These are phyloP conservation scores for Monoplex corrugatus DNA, from an alignment of 2,888 invertebrate genomes.

Conservation along the genomic window DNA sequence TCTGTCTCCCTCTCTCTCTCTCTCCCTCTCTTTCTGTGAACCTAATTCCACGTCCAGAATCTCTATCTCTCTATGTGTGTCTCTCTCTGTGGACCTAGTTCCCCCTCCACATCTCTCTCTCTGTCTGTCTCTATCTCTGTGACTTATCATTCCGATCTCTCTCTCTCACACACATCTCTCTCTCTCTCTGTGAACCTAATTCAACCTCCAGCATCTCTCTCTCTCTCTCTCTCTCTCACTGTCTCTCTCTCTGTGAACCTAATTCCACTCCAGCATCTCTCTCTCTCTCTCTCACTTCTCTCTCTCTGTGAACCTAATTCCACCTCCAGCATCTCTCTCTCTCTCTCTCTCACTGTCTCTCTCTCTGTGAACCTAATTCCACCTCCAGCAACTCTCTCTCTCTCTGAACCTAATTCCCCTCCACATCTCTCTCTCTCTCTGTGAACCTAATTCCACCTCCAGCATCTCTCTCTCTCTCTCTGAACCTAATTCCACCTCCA, in stretches of 20 bases:
- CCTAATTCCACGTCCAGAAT: neutral
- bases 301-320: too few relatives aligned
- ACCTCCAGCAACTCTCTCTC: too few relatives aligned
- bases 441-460: neutral
- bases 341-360: slow-evolving; percentile 46
- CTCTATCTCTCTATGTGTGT: slow-evolving; percentile 54
- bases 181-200: too few relatives aligned
- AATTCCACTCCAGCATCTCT: neutral
- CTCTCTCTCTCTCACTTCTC: slow-evolving; percentile 33
- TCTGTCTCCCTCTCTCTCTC: neutral
- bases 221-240: neutral
- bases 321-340: neutral
- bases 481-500: neutral
- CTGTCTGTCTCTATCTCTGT: neutral
- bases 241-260: too few relatives aligned
- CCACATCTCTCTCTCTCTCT: neutral
- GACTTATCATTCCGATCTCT: slow-evolving; percentile 16
- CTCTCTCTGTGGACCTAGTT: slow-evolving; percentile 44
- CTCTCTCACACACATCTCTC: slow-evolving; percentile 20
- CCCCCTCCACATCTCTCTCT: slow-evolving; percentile 37
- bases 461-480: neutral
- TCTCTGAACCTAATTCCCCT: neutral
- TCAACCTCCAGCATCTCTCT: too few relatives aligned
- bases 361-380: too few relatives aligned
- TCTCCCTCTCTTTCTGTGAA: neutral